A percentile compares a stretch with the other conserved stretches of the same genome.
These are phyloP conservation scores for Enoplosus armatus DNA, from an alignment of 2,797 vertebrate genomes.

Conservation along the genomic window DNA sequence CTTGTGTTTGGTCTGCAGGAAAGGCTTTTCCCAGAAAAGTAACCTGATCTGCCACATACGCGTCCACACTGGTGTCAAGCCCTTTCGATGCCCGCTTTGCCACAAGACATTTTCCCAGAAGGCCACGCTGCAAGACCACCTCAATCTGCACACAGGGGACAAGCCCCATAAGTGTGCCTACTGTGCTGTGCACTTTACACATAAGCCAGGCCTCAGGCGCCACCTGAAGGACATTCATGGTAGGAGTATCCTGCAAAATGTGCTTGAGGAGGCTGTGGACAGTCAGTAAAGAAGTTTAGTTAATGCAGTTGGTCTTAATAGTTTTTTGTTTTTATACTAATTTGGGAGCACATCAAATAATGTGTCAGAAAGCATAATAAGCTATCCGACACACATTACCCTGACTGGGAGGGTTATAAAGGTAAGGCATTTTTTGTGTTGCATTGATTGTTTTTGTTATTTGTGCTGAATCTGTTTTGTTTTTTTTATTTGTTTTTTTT, in stretches of 20 bases:
- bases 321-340: not conserved
- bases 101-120: conserved; percentile 80
- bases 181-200: conserved; percentile 66
- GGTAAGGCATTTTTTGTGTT: not conserved
- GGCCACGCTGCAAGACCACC: conserved; percentile 77
- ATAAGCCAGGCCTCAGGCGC: conserved; percentile 72
- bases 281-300: not conserved
- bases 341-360: not conserved
- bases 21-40: conserved; percentile 77
- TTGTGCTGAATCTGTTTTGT: no score
- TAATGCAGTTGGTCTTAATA: not conserved
- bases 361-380: not conserved
- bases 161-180: conserved; percentile 66
- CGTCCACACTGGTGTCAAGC: conserved; percentile 75
- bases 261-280: conserved; percentile 56
- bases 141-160: conserved; percentile 77
- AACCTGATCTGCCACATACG: conserved; percentile 76
- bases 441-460: not conserved
- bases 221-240: conserved; percentile 76
- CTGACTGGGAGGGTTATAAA: not conserved
- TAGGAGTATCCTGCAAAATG: conserved; percentile 68
- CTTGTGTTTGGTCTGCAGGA: conserved; percentile 80
- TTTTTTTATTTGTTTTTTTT: no score
- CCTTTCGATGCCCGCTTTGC: conserved; percentile 81
- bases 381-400: not conserved